Evolutionary conservation across 2,888 invertebrate species (phyloP), one percentile per base, ranked within the genome.

Genomic region (Pyrochroa serraticornis): DNA sequence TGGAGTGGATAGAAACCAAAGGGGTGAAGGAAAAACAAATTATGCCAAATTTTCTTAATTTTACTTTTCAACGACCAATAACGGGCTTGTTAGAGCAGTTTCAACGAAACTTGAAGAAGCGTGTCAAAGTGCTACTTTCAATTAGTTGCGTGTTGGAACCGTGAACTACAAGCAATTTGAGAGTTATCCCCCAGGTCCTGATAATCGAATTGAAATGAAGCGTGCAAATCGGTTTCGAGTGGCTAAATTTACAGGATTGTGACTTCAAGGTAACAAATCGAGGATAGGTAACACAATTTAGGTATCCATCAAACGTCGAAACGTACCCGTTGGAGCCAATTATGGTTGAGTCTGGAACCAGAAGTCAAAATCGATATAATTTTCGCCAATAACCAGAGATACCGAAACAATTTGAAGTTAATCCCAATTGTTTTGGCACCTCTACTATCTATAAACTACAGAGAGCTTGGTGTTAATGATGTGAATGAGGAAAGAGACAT

Each of bases 401-500:
- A 22, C 22, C 22, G 22, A 22, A 22, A 22, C 22, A 42, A 42
- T n/a, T 22, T 30, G 7, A 9, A 8, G 22, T 22, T 22, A 3
- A 22, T 22, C n/a, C 8, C 30, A 30, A 13, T 42, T 30, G 1
- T 14, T 7, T 9, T 30, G n/a, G n/a, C 9, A 31, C 10, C 36
- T 35, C n/a, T n/a, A 6, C 10, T 35, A n/a, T 35, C 10, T 35
- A 10, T 3, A n/a, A 35, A 35, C n/a, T 10, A 35, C 10, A 10
- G 9, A 35, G 36, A 35, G 3, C 9, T 9, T n/a, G 36, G 36
- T 35, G 36, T 9, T 9, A 9, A 35, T n/a, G 10, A 9, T 13
- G 14, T 31, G 54, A 55, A 32, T 44, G 9, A 55, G 36, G 12
- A 14, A n/a, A 47, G 37, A 53, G 46, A 51, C n/a, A 22, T 31